A percentile compares a stretch with the other conserved stretches of the same genome.
These are phyloP conservation scores for Ophion ellenae DNA, from an alignment of 2,888 invertebrate species.

Conservation along the genomic window DNA sequence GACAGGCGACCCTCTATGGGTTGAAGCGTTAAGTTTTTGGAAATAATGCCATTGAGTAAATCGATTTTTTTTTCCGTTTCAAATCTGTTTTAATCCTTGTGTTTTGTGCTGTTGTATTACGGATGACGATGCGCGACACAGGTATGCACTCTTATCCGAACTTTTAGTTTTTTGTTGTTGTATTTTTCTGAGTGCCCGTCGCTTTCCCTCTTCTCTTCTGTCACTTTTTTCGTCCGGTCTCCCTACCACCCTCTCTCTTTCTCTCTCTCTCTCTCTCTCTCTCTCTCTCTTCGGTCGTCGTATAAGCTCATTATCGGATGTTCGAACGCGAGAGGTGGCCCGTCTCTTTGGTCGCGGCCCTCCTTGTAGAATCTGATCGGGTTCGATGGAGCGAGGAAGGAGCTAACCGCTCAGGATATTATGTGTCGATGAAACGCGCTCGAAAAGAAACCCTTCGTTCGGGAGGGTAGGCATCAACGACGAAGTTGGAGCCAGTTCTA, in stretches of 20 bases:
- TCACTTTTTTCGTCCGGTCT: not conserved
- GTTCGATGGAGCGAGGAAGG: conserved; percentile 79
- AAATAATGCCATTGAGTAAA: not conserved
- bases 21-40: not conserved
- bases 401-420: conserved; percentile 82
- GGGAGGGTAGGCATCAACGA: conserved; percentile 43
- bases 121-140: conserved; percentile 9
- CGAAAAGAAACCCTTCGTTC: conserved; percentile 51
- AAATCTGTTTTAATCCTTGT: not conserved
- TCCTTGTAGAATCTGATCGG: conserved; percentile 76
- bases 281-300: conserved; percentile 61
- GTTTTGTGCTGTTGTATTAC: not conserved
- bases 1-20: too few species aligned
- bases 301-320: conserved; percentile 75
- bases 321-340: conserved; percentile 62
- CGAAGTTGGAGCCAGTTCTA: conserved; percentile 12
- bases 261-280: not conserved
- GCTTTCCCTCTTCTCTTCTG: too few species aligned
- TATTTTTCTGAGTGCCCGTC: not conserved
- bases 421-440: conserved; percentile 75
- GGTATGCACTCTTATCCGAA: conserved; percentile 19
- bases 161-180: conserved; percentile 17
- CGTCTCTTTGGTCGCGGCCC: conserved; percentile 51
- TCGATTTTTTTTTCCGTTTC: not conserved
- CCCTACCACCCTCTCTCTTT: not conserved